Conservation (phyloP, 2,113 vertebrate genomes). For the Istiophorus platypterus region DNA sequence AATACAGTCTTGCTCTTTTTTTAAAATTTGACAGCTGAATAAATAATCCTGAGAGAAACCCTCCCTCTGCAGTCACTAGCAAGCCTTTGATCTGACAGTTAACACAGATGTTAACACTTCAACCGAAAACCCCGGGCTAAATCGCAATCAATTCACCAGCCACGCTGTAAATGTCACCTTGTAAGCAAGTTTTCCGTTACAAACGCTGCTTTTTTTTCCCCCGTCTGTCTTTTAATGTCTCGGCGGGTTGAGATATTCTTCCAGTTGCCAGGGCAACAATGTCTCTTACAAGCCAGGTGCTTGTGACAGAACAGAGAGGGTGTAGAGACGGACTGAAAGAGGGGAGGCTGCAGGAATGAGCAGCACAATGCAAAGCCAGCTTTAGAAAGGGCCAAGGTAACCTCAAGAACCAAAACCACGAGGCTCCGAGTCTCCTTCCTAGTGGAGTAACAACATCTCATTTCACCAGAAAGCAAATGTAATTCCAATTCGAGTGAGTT, state of each 20-base stretch:
- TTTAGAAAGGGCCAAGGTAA: constrained; percentile 59
- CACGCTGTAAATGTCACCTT: constrained; percentile 67
- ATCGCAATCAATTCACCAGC: constrained; percentile 58
- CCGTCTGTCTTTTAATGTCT: constrained; percentile 47
- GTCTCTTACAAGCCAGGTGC: constrained; percentile 67
- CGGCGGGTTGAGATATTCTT: constrained; percentile 64
- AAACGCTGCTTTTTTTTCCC: constrained; percentile 26
- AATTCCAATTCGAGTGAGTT: constrained; percentile 65
- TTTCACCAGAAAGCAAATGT: constrained; percentile 61
- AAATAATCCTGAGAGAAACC: constrained; percentile 45
- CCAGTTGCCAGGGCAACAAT: constrained; percentile 80
- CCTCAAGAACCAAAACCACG: constrained; percentile 49
- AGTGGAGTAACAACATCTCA: constrained; percentile 56
- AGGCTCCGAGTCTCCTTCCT: constrained; percentile 40
- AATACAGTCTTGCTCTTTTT: constrained; percentile 21
- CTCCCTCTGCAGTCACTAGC: constrained; percentile 31
- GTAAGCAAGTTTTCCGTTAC: constrained; percentile 53
- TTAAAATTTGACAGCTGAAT: constrained; percentile 46
- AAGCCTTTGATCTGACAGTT: constrained; percentile 66
- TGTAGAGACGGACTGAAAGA: constrained; percentile 46
- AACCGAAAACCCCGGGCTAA: constrained; percentile 54
- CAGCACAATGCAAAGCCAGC: constrained; percentile 53
- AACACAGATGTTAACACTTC: constrained; percentile 60
- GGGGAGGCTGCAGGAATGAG: constrained; percentile 51
- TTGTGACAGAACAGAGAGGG: constrained; percentile 61